Percentiles rank a stretch among this genome's conserved stretches.
Conservation (phyloP, 2,797 vertebrate genomes). For the Knipowitschia caucasica region DNA sequence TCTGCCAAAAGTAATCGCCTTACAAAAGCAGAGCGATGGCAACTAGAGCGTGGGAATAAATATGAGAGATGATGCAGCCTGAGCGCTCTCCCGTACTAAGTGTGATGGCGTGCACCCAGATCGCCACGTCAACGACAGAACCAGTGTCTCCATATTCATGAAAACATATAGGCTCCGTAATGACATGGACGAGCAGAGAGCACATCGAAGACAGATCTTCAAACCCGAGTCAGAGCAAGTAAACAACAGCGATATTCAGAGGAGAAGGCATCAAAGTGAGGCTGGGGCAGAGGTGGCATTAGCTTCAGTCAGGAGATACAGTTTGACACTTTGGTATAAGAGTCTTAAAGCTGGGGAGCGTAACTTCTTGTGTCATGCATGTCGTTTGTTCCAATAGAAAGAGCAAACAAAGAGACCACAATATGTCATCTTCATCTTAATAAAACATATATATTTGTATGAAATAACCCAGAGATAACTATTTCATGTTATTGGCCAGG, state of each 20-base stretch:
- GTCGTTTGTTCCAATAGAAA: too few species aligned
- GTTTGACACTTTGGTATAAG: too few species aligned
- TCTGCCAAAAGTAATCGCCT: constrained; percentile 6
- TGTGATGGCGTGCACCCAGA: neutral
- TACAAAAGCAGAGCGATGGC: constrained; percentile 3
- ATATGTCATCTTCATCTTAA: too few species aligned
- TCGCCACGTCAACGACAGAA: constrained; percentile 3
- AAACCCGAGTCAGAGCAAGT: neutral
- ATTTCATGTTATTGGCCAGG: too few species aligned
- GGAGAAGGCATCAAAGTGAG: neutral
- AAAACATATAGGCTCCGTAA: constrained; percentile 2
- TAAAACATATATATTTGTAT: too few species aligned
- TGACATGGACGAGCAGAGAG: neutral
- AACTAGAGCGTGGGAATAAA: constrained; percentile 13
- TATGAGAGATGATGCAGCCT: neutral
- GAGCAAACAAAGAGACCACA: too few species aligned
- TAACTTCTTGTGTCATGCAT: too few species aligned
- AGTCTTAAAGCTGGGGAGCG: too few species aligned
- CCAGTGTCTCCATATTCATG: constrained; percentile 8
- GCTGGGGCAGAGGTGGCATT: too few species aligned
- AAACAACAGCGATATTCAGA: neutral
- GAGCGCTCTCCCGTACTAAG: neutral
- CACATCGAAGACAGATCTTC: neutral
- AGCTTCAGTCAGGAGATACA: too few species aligned
- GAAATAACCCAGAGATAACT: too few species aligned